A percentile compares a stretch with the other conserved stretches of the same genome.
These are phyloP conservation scores for Pygoscelis antarcticus DNA, from an alignment of 2,113 vertebrate genomes.

Conservation along the genomic window DNA sequence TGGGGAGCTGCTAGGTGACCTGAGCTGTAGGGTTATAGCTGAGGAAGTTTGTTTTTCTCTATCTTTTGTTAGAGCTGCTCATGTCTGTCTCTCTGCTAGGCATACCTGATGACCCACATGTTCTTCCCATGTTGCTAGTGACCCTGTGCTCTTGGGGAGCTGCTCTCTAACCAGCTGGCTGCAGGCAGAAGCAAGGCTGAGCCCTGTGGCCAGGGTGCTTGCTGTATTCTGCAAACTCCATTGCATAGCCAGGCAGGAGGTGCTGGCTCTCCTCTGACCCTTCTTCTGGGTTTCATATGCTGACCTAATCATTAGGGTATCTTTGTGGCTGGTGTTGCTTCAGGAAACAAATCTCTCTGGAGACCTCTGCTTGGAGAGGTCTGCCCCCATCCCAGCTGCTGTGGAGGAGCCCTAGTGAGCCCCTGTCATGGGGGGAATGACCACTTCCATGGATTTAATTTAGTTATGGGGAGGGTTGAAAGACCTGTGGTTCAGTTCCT, in stretches of 20 bases:
- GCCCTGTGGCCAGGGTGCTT: neutral
- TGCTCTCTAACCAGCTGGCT: neutral
- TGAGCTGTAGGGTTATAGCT: neutral
- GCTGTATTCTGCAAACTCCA: neutral
- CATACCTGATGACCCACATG: fast-evolving
- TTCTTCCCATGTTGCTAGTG: neutral
- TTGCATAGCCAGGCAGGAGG: neutral
- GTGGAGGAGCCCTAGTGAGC: neutral
- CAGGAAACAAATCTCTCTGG: neutral
- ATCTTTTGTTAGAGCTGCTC: neutral
- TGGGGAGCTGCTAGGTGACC: neutral
- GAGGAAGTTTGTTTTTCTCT: neutral
- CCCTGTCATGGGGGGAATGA: neutral
- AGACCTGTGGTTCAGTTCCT: neutral
- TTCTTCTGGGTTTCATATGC: neutral
- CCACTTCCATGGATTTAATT: neutral
- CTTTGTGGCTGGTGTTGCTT: neutral
- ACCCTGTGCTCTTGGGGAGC: neutral
- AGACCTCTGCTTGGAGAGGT: neutral
- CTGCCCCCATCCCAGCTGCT: neutral
- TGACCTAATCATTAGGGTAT: neutral
- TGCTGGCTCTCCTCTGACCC: neutral
- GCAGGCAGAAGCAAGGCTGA: neutral
- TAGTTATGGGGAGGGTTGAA: neutral
- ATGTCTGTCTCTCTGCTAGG: neutral